Conservation (phyloP, 2,113 vertebrate species). For the Xyliphius kryptos region DNA sequence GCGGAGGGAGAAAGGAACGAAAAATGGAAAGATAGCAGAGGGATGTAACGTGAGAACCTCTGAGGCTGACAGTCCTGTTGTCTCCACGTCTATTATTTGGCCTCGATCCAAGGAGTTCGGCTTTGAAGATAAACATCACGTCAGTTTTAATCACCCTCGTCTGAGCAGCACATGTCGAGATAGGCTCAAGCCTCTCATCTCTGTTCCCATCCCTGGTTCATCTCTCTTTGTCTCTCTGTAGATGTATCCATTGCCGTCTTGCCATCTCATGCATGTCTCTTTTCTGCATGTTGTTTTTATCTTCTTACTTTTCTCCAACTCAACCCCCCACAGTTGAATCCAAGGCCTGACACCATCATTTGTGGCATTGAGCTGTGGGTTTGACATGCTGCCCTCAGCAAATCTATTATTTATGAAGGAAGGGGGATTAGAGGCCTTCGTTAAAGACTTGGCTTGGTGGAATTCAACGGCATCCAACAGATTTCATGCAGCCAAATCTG, state of each 20-base stretch:
- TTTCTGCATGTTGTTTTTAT: slow-evolving; percentile 13
- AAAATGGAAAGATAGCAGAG: slow-evolving; percentile 55
- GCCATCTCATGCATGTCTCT: not conserved
- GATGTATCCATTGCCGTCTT: too few species aligned
- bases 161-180: slow-evolving; percentile 36
- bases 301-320: slow-evolving; percentile 21
- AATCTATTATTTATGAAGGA: slow-evolving; percentile 33
- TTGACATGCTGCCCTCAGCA: slow-evolving; percentile 9
- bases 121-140: slow-evolving; percentile 61
- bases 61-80: slow-evolving; percentile 53
- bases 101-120: slow-evolving; percentile 51
- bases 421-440: slow-evolving; percentile 15
- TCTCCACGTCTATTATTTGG: slow-evolving; percentile 62
- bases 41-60: slow-evolving; percentile 62
- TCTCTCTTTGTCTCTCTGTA: not conserved
- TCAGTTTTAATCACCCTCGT: slow-evolving; percentile 59
- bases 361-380: slow-evolving; percentile 4
- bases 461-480: slow-evolving; percentile 14
- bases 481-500: slow-evolving; percentile 1
- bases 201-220: not conserved
- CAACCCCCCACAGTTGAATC: not conserved
- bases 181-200: slow-evolving; percentile 38
- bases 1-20: slow-evolving; percentile 13
- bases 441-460: slow-evolving; percentile 13
- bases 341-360: slow-evolving; percentile 18